These are phyloP conservation scores for Muscina levida DNA, from an alignment of 2,888 invertebrate genomes.

Conservation along the genomic window DNA sequence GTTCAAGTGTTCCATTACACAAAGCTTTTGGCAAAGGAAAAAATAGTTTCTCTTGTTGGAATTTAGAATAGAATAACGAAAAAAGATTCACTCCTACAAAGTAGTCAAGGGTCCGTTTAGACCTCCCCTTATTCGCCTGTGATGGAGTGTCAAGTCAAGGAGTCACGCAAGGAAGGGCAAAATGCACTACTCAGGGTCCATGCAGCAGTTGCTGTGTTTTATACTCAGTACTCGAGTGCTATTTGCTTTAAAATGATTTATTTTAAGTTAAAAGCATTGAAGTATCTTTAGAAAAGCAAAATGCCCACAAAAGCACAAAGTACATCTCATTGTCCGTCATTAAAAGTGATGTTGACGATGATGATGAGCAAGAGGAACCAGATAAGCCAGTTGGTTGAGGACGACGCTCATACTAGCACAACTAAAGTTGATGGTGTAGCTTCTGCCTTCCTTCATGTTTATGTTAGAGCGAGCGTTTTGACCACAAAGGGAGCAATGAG, in stretches of 20 bases:
- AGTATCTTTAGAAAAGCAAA: constrained; percentile 32
- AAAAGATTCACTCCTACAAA: not conserved
- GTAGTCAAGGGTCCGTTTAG: not conserved
- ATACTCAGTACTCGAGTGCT: constrained; percentile 38
- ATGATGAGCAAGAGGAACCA: no score
- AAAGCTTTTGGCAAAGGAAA: not conserved
- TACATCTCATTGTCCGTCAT: not conserved
- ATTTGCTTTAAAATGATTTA: constrained; percentile 58
- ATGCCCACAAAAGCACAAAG: constrained; percentile 21
- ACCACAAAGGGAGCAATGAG: constrained; percentile 2
- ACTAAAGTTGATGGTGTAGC: not conserved
- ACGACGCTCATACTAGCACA: not conserved
- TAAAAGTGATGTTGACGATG: not conserved
- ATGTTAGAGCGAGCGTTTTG: not conserved
- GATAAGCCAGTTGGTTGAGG: no score
- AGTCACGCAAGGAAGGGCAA: not conserved
- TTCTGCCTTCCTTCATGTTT: not conserved
- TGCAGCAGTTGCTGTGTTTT: not conserved
- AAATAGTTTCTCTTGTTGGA: not conserved
- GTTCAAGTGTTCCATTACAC: not conserved
- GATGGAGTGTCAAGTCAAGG: not conserved
- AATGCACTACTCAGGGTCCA: not conserved
- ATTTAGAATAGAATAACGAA: no score
- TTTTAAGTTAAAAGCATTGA: constrained; percentile 60
- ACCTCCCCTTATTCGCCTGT: not conserved